Conservation (phyloP, 1,140 invertebrate species). For the Agrypnia vestita region DNA sequence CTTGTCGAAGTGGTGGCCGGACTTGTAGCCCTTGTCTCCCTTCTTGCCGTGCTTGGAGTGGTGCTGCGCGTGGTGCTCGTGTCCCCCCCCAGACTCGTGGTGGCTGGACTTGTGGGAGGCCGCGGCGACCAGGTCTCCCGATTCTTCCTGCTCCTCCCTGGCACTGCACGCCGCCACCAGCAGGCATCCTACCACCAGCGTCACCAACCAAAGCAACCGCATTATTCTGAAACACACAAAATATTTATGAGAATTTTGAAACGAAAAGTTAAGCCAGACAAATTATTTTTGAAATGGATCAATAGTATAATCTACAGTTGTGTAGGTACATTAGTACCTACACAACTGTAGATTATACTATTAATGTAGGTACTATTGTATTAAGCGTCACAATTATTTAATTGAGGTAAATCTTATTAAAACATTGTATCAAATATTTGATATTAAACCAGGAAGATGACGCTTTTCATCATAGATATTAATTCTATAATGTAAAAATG, state of each 20-base stretch:
- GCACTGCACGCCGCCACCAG: slow-evolving; percentile 53
- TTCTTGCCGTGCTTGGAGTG: slow-evolving; percentile 78
- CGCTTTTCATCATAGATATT: no score
- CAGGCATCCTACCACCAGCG: slow-evolving; percentile 54
- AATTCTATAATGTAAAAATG: no score
- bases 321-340: no score
- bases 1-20: slow-evolving; percentile 79
- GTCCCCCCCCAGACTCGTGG: slow-evolving; percentile 77
- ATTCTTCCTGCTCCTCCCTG: slow-evolving; percentile 46
- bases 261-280: neutral
- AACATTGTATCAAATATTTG: no score
- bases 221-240: slow-evolving; percentile 62
- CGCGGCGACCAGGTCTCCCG: slow-evolving; percentile 68
- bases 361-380: no score
- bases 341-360: no score
- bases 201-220: slow-evolving; percentile 64
- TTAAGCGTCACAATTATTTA: no score
- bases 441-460: no score
- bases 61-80: slow-evolving; percentile 77
- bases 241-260: slow-evolving; percentile 6
- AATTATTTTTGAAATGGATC: no score
- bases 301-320: no score
- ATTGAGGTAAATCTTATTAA: no score
- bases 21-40: slow-evolving; percentile 80
- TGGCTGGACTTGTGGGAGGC: slow-evolving; percentile 70